Evolutionary conservation across 2,113 vertebrate genomes (phyloP), one percentile per base, ranked within the genome.

Genomic region (Strigops habroptila): DNA sequence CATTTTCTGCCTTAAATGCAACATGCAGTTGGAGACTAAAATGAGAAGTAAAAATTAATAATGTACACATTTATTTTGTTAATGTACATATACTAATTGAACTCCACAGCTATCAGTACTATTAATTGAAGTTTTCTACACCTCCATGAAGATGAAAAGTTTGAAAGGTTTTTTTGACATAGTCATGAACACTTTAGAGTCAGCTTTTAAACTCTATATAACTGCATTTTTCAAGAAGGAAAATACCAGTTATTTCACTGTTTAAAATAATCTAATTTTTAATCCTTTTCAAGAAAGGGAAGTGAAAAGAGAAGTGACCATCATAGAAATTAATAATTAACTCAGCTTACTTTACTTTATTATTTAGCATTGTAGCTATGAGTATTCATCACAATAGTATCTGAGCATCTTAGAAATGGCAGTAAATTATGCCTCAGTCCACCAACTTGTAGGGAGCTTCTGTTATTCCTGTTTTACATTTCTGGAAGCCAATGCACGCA

Each of bases 161-260:
- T 17, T 62, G 5, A 68, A 79, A 23, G 28, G 4, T 7, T 60
- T 14, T 93, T 89, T 71, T 70, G 2, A 39, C 33, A 43, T 9
- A 53, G 9, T 27, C 14, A 48, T 0, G 0, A 80, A 55, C 4
- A 33, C 2, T 76, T 86, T 52, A 15, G 7, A 49, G 8, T 51
- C 10, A 33, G 12, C 6, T 80, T 90, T 73, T 64, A 64, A 90
- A 69, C 12, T 78, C 21, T 2, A 0, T 30, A 51, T 24, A 55
- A 73, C 14, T 64, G 11, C 6, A 64, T 71, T 95, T 91, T 55
- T 75, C 39, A 73, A 49, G 25, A 88, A 39, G 10, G 6, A 90
- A 76, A 92, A 82, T 51, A 35, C 2, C 3, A 64, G 17, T 23
- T 71, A 43, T 73, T 90, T 89, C n/a, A 25, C 14, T 53, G 4